Evolutionary conservation across 2,797 vertebrate genomes (phyloP).

Genomic region (Pristis pectinata): DNA sequence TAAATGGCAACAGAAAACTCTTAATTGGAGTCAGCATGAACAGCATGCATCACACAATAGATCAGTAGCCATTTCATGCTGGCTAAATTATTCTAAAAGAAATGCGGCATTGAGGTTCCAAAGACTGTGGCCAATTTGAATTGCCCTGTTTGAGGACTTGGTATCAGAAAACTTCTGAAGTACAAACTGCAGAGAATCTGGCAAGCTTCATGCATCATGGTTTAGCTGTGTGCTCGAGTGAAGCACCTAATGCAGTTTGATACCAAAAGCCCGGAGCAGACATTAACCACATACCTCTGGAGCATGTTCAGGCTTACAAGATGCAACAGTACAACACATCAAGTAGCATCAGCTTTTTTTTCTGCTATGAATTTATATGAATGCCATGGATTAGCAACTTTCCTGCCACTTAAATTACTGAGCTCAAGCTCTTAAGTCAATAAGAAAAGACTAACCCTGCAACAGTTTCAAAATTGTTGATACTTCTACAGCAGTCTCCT

Average conservation of each 20-base stretch:
- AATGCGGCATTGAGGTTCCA: constrained; percentile 45
- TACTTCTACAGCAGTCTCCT: constrained; percentile 36
- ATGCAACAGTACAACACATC: constrained; percentile 73
- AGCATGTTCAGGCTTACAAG: constrained; percentile 63
- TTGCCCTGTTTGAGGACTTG: constrained; percentile 61
- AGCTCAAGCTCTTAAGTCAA: constrained; percentile 51
- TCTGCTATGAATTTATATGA: constrained; percentile 57
- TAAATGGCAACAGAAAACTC: background rate
- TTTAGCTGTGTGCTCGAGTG: constrained; percentile 55
- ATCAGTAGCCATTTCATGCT: too few relatives aligned
- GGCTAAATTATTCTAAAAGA: background rate
- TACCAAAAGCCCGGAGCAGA: constrained; percentile 63
- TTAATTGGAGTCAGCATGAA: background rate
- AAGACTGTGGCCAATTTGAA: constrained; percentile 52
- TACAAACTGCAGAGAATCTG: constrained; percentile 65
- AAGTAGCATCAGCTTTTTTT: constrained; percentile 63
- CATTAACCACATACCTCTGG: constrained; percentile 52
- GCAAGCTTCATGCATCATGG: constrained; percentile 72
- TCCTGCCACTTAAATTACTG: constrained; percentile 49
- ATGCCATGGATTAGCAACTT: constrained; percentile 52
- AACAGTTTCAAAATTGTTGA: constrained; percentile 22
- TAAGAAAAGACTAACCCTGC: constrained; percentile 56
- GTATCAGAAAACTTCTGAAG: constrained; percentile 63
- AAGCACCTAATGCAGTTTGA: constrained; percentile 70
- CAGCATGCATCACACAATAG: background rate